A percentile compares a stretch with the other conserved stretches of the same genome.
phyloP scores from a whole-genome alignment of 2,888 invertebrate species.

The Ephialtes manifestator region DNA sequence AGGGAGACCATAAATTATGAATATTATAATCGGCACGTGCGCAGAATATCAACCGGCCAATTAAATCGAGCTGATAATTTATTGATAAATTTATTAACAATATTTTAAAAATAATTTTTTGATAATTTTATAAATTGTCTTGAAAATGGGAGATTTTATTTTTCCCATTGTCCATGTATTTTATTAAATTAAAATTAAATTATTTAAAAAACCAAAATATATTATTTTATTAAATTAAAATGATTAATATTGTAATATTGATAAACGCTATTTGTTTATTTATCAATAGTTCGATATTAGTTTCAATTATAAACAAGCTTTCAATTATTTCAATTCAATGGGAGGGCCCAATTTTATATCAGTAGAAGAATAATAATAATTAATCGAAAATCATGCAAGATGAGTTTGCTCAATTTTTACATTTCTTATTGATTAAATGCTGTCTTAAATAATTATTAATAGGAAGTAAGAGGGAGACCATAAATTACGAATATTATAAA shows the following conservation, averaged over 20 bases:
- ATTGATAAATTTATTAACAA: constrained; percentile 14
- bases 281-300: too few relatives aligned
- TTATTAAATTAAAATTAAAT: too few relatives aligned
- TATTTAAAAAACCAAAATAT: too few relatives aligned
- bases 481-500: not conserved
- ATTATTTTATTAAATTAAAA: too few relatives aligned
- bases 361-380: constrained; percentile 9
- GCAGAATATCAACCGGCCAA: not conserved
- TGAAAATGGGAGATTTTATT: too few relatives aligned
- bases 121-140: too few relatives aligned
- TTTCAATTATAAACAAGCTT: constrained; percentile 30
- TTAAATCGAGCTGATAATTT: not conserved
- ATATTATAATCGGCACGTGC: not conserved
- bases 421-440: not conserved
- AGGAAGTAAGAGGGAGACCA: not conserved
- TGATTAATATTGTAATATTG: too few relatives aligned
- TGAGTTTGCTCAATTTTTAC: not conserved
- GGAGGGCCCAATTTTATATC: constrained; percentile 13
- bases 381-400: not conserved
- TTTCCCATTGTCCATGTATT: too few relatives aligned
- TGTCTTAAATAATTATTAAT: not conserved
- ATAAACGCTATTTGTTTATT: too few relatives aligned
- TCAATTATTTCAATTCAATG: constrained; percentile 43
- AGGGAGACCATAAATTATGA: not conserved
- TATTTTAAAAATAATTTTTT: not conserved